Base-by-base conservation (phyloP, 2,888 invertebrate genomes). In the Amphimallon solstitiale region DNA sequence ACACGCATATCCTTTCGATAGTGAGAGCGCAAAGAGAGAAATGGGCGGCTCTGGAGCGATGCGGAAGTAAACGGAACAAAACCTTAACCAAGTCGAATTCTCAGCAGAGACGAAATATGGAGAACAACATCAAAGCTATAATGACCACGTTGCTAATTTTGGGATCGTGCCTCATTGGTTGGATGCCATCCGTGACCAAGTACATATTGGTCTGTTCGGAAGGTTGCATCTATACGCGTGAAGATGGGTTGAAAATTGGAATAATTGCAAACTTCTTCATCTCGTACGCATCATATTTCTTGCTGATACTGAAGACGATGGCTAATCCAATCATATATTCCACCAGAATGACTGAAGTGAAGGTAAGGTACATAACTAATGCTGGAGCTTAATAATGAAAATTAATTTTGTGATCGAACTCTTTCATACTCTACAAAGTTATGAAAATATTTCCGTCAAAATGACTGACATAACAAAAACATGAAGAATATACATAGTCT, bases 311-410 rank as follows among this genome's bases (percentile, higher is more conserved):
- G 69, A 90, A 90, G 76, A 86, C 88, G 29, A 79, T 89, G 60
- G 83, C 86, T 38, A 89, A 90, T 78, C 88, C 89, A 0, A 86
- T 89, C 68, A 89, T 90, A 60, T 90, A 90, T 76, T 88, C 88
- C 6, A 86, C 87, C 4, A 80, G 90, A 61, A 88, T 90, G 85
- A 84, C 86, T 63, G 90, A 90, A 73, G 88, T 90, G 62, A 85
- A 86, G 82, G 86, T 86, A 77, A 75, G 73, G 67, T 48, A n/a
- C n/a, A n/a, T n/a, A n/a, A n/a, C n/a, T n/a, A n/a, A n/a, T n/a
- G n/a, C n/a, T n/a, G n/a, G n/a, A n/a, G n/a, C n/a, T n/a, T n/a
- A n/a, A n/a, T n/a, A n/a, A n/a, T n/a, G n/a, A n/a, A n/a, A n/a
- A n/a, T n/a, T n/a, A n/a, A n/a, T n/a, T n/a, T n/a, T n/a, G n/a